Conservation (phyloP, 2,113 vertebrate species). For the Stigmatopora argus region DNA sequence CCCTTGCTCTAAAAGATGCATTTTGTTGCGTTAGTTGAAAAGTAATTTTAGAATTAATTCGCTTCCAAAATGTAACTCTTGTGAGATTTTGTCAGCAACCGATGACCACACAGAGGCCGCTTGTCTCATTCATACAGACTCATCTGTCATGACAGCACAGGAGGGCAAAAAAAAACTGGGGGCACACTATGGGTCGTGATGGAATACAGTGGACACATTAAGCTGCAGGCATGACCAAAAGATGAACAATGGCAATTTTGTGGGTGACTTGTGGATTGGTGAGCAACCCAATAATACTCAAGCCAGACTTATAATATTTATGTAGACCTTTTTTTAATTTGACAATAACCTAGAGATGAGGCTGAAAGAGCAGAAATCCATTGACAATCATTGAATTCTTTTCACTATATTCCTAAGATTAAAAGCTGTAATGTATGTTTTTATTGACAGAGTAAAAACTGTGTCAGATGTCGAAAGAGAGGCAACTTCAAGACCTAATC, state of each 20-base stretch:
- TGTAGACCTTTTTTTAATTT: neutral
- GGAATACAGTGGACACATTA: slow-evolving; percentile 10
- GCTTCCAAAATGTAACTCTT: slow-evolving; percentile 16
- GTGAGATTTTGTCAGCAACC: slow-evolving; percentile 3
- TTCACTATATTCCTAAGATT: neutral
- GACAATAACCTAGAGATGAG: neutral
- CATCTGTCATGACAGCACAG: slow-evolving; percentile 37
- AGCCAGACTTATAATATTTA: neutral
- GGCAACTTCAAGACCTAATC: slow-evolving; percentile 20
- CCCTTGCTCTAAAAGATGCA: too few species aligned
- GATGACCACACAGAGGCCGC: slow-evolving; percentile 20
- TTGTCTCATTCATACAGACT: slow-evolving; percentile 36
- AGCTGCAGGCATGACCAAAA: slow-evolving; percentile 5
- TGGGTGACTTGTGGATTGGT: slow-evolving; percentile 14
- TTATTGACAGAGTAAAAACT: slow-evolving; percentile 3
- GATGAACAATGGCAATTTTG: slow-evolving; percentile 17
- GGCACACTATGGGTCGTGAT: slow-evolving; percentile 10
- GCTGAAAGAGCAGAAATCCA: too few species aligned
- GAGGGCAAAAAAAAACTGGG: slow-evolving; percentile 8
- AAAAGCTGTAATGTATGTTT: neutral
- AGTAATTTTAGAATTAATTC: neutral
- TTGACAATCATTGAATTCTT: neutral
- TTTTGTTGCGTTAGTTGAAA: neutral
- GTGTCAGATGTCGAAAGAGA: slow-evolving; percentile 8
- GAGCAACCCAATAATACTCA: slow-evolving; percentile 4